Evolutionary conservation across 2,113 vertebrate genomes (phyloP), one percentile per base, ranked within the genome.

Genomic region (Okapia johnstoni): DNA sequence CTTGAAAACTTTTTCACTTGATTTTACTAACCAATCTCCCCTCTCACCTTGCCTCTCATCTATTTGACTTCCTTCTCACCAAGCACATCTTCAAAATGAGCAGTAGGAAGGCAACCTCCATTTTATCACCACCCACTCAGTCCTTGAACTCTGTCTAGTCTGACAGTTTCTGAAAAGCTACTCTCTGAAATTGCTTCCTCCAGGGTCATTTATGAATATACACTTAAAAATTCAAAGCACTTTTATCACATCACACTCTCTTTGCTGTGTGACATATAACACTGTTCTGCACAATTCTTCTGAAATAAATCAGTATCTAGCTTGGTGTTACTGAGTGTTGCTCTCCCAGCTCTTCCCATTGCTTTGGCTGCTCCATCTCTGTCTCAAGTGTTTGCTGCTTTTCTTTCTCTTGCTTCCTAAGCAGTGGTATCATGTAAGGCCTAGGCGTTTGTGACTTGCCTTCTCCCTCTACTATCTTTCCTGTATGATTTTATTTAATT

Each of bases 191-290:
- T 85, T 57, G 26, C n/a, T 90, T 90, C 77, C 66, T 80, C 57
- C 36, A 14, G 92, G 63, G 33, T 93, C 76, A 60, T 16, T 58
- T 85, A 43, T 80, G 60, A 70, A 79, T 73, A 54, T 70, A 23
- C 85, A 85, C 54, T 96, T 91, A 80, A 85, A 94, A 95, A 93
- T 95, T 87, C 52, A 94, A 87, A 95, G n/a, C 43, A 21, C 6
- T 60, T 88, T 85, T 61, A 14, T 60, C 8, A 11, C 33, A 36
- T 70, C n/a, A 50, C 10, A 30, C 46, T 84, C 52, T 30, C 7
- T 52, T 50, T 87, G 58, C 13, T 93, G 4, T 77, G 7, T 88
- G 50, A 19, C 66, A 13, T 23, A 6, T 21, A 43, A 16, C 6
- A 3, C 26, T 52, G 0, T 94, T 73, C 33, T 70, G 15, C 17